Evolutionary conservation across 2,113 vertebrate genomes (phyloP).

Genomic region (Alouatta palliata): DNA sequence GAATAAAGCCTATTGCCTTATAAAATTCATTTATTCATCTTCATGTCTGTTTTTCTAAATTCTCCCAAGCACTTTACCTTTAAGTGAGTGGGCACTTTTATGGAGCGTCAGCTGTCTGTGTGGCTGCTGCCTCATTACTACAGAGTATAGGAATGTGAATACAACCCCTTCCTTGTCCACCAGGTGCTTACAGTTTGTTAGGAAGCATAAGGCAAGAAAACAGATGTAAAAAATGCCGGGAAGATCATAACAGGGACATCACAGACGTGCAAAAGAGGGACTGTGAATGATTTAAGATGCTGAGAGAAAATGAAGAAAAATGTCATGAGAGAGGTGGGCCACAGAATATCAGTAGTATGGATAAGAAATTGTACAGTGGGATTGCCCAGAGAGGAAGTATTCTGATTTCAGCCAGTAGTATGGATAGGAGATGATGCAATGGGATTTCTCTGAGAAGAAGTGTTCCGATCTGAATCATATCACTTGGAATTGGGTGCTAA

Average conservation of each 20-base stretch:
- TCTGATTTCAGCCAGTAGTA: neutral
- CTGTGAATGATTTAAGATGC: neutral
- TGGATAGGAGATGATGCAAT: neutral
- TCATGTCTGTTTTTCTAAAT: neutral
- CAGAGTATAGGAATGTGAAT: too few species aligned
- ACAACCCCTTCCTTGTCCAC: neutral
- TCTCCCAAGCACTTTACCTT: neutral
- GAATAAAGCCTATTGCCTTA: neutral
- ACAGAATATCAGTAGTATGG: neutral
- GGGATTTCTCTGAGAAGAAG: neutral
- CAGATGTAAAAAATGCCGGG: too few species aligned
- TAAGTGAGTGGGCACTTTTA: neutral
- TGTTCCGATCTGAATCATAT: neutral
- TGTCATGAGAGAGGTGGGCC: neutral
- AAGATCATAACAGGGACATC: neutral
- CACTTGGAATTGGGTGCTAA: neutral
- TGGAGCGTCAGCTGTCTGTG: neutral
- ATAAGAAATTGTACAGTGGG: neutral
- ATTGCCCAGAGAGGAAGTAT: neutral
- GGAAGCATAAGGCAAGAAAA: neutral
- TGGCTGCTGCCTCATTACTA: neutral
- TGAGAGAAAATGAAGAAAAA: neutral
- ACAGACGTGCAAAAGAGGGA: neutral
- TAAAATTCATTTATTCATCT: neutral
- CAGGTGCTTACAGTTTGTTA: neutral